Conservation (phyloP, 2,797 vertebrate genomes). For the Oryzias dopingdopingensis region DNA sequence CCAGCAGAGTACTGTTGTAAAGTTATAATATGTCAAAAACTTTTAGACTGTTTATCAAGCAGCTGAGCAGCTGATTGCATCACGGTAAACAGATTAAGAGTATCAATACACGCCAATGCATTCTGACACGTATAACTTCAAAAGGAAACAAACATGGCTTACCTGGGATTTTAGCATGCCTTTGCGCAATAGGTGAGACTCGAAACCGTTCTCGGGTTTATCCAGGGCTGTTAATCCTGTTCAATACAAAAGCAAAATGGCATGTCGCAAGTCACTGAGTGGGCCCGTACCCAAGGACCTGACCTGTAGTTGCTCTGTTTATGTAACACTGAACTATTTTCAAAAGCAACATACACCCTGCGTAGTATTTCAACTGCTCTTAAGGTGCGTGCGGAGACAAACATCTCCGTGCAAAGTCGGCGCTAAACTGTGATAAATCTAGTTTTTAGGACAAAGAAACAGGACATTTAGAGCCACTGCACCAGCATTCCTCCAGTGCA, state of each 20-base stretch:
- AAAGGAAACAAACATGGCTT: conserved; percentile 25
- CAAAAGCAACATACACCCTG: conserved; percentile 39
- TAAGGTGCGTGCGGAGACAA: conserved; percentile 4
- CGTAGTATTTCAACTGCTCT: conserved; percentile 4
- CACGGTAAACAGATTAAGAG: not conserved
- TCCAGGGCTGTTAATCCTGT: conserved; percentile 71
- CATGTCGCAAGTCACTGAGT: conserved; percentile 63
- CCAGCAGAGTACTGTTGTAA: not conserved
- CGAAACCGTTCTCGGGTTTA: conserved; percentile 58
- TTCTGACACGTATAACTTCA: not conserved
- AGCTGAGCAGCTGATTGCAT: not conserved
- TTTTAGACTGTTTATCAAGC: not conserved
- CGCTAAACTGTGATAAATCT: conserved; percentile 1
- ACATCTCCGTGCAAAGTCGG: conserved; percentile 1
- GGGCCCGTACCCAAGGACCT: conserved; percentile 56
- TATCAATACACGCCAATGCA: not conserved
- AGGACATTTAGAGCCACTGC: conserved; percentile 27
- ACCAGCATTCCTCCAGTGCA: conserved; percentile 58
- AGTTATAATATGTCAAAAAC: not conserved
- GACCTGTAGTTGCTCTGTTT: conserved; percentile 62
- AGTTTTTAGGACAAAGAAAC: conserved; percentile 11
- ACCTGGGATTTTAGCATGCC: conserved; percentile 71
- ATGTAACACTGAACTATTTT: conserved; percentile 57
- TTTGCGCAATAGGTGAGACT: conserved; percentile 53
- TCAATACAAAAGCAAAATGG: conserved; percentile 64